phyloP scores from a whole-genome alignment of 2,113 vertebrate genomes.

The Rattus rattus region DNA sequence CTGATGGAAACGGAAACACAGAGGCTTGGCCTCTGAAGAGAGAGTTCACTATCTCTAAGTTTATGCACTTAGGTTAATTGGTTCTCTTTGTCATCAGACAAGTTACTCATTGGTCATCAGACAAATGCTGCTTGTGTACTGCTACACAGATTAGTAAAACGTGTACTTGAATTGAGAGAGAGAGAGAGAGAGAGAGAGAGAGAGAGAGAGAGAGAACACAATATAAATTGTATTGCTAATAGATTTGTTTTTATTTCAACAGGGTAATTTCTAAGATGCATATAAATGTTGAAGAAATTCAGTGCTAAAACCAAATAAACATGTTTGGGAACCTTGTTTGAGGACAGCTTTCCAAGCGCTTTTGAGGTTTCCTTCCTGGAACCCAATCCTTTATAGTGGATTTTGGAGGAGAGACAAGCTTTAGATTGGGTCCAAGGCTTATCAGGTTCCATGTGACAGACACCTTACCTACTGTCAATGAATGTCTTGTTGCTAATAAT shows the following conservation, averaged over 20 bases:
- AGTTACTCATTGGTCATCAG: not conserved
- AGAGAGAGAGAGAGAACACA: too few relatives aligned
- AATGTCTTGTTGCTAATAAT: not conserved
- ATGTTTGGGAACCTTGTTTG: not conserved
- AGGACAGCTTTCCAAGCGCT: not conserved
- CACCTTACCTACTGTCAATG: not conserved
- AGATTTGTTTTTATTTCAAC: not conserved
- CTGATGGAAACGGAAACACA: not conserved
- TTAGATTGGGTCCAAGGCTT: not conserved
- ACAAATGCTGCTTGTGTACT: not conserved
- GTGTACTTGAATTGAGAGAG: not conserved
- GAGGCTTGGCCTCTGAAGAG: not conserved
- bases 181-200: too few relatives aligned
- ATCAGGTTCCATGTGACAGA: not conserved
- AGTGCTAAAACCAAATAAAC: not conserved
- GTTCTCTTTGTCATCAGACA: not conserved
- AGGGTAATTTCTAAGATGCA: not conserved
- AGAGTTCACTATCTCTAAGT: not conserved
- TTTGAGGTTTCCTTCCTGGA: not conserved
- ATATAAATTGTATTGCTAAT: not conserved
- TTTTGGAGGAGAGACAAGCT: not conserved
- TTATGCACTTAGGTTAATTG: not conserved
- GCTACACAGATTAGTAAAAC: not conserved
- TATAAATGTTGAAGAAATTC: not conserved
- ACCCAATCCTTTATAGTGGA: not conserved